phyloP scores from a whole-genome alignment of 2,888 invertebrate species.

The Pristionchus exspectatus region DNA sequence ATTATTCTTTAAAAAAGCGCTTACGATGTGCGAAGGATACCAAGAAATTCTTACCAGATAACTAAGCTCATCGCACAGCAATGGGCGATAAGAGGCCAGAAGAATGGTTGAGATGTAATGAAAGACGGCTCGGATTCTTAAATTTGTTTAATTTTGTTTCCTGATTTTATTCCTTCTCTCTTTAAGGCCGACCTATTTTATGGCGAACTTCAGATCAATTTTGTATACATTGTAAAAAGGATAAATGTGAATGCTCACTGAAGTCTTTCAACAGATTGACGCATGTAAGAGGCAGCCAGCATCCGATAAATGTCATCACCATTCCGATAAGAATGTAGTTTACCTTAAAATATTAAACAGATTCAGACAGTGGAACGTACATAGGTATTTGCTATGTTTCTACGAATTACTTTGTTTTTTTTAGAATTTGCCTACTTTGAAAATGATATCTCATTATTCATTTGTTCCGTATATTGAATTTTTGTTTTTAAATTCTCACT shows the following conservation, averaged over 20 bases:
- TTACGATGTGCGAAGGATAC: too few relatives aligned
- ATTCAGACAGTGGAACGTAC: background rate
- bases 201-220: too few relatives aligned
- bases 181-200: too few relatives aligned
- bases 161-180: too few relatives aligned
- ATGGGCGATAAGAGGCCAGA: constrained; percentile 76
- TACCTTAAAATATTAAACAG: constrained; percentile 57
- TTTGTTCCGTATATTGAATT: background rate
- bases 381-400: background rate
- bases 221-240: background rate
- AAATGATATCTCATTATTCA: background rate
- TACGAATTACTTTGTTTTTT: background rate
- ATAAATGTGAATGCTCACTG: constrained; percentile 64
- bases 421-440: too few relatives aligned
- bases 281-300: constrained; percentile 77
- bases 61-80: constrained; percentile 77
- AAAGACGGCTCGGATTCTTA: constrained; percentile 72
- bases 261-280: constrained; percentile 78
- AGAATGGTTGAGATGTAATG: constrained; percentile 73
- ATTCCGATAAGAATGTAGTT: constrained; percentile 84
- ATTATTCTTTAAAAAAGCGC: background rate
- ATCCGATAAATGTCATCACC: constrained; percentile 83
- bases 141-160: constrained; percentile 50
- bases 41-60: constrained; percentile 59
- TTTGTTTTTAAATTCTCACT: background rate